Conservation (phyloP, 1,140 invertebrate genomes). For the Ips nitidus region DNA sequence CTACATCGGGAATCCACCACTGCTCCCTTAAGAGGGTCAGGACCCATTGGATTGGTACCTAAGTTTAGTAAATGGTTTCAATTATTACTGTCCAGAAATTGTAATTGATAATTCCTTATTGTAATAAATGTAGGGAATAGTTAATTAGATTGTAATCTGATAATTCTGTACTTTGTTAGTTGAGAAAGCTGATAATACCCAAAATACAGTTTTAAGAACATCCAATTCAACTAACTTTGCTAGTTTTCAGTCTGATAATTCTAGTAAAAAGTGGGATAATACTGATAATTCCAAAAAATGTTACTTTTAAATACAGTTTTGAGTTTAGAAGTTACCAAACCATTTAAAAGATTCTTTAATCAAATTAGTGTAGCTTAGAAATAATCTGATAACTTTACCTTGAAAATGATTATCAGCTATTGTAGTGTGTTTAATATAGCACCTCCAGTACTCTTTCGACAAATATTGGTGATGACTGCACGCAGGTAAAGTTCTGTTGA, state of each 20-base stretch:
- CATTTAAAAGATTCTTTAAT: no score
- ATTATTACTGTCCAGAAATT: background rate
- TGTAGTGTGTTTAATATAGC: slow-evolving; percentile 28
- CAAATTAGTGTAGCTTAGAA: no score
- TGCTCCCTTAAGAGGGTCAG: slow-evolving; percentile 18
- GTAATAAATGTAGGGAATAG: background rate
- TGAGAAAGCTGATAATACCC: no score
- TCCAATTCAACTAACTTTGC: no score
- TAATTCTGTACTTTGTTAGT: background rate
- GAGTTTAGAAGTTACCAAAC: no score
- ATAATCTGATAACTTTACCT: slow-evolving; percentile 8
- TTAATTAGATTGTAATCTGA: background rate
- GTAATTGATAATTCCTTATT: background rate
- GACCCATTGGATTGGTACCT: slow-evolving; percentile 20
- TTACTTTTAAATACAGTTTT: slow-evolving; percentile 7
- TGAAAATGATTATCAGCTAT: slow-evolving; percentile 57
- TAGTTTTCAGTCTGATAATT: no score
- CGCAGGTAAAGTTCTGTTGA: slow-evolving; percentile 35
- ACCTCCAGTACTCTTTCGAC: slow-evolving; percentile 44
- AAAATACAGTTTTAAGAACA: no score
- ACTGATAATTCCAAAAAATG: background rate
- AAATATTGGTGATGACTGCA: slow-evolving; percentile 39
- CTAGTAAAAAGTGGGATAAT: no score
- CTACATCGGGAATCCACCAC: slow-evolving; percentile 62
- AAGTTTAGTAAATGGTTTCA: background rate